These are phyloP conservation scores for Lagopus muta DNA, from an alignment of 2,113 vertebrate species.

Conservation along the genomic window DNA sequence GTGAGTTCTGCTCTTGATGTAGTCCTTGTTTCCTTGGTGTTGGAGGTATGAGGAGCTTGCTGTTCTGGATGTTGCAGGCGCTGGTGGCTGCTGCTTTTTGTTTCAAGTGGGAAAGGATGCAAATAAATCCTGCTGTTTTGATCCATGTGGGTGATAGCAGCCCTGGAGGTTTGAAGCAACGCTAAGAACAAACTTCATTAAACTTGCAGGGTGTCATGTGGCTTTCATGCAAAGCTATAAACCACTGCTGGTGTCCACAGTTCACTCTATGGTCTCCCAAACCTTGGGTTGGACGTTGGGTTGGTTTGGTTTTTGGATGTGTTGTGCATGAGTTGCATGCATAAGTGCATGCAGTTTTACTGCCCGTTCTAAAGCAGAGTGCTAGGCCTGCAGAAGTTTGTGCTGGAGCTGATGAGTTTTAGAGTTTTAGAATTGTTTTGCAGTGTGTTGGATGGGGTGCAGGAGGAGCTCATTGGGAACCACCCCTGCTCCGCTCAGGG, in stretches of 20 bases:
- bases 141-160: slow-evolving; percentile 51
- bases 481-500: neutral
- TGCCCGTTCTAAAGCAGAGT: neutral
- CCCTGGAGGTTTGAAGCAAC: slow-evolving; percentile 42
- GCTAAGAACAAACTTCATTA: slow-evolving; percentile 39
- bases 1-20: neutral
- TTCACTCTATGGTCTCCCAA: neutral
- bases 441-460: neutral
- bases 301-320: neutral
- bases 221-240: neutral
- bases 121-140: slow-evolving; percentile 31
- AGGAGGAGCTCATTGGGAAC: neutral
- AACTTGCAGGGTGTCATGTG: neutral
- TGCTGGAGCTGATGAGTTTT: neutral
- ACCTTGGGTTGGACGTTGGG: neutral
- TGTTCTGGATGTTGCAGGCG: neutral
- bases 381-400: neutral
- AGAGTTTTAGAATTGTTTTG: neutral
- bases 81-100: neutral
- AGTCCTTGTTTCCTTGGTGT: neutral
- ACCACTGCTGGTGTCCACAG: neutral
- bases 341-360: neutral
- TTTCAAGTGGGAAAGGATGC: slow-evolving; percentile 34
- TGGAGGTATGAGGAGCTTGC: neutral
- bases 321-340: accelerated